Percentiles rank a stretch among this genome's conserved stretches.
phyloP scores from a whole-genome alignment of 2,888 invertebrate species.

The Vesta saturnalis region DNA sequence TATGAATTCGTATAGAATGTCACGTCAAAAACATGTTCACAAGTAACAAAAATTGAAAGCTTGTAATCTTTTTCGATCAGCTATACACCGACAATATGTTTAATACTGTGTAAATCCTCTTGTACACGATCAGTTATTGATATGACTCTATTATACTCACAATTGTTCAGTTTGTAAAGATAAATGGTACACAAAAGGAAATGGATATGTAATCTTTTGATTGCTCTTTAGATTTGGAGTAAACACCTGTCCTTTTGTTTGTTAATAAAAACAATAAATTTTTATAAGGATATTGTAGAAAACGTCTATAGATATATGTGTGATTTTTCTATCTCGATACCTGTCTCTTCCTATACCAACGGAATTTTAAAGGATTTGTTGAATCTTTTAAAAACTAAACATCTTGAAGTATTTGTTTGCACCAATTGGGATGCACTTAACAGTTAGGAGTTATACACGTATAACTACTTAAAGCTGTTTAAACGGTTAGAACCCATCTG shows the following conservation, averaged over 20 bases:
- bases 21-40: too few species aligned
- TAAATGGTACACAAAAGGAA: background rate
- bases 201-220: background rate
- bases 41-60: too few species aligned
- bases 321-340: background rate
- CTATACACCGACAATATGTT: conserved; percentile 1
- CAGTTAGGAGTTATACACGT: conserved; percentile 35
- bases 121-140: conserved; percentile 3
- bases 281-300: background rate
- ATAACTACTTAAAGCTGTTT: conserved; percentile 39
- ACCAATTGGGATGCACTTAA: conserved; percentile 33
- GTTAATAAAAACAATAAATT: background rate
- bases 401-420: conserved; percentile 28
- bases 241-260: conserved; percentile 1
- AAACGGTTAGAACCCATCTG: conserved; percentile 36
- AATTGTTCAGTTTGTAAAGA: background rate
- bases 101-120: conserved; percentile 12
- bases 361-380: conserved; percentile 14
- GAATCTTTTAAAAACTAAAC: conserved; percentile 14
- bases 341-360: conserved; percentile 12
- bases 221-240: background rate
- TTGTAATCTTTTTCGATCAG: background rate
- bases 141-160: background rate
- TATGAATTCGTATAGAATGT: too few species aligned
- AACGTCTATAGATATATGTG: background rate